phyloP scores from a whole-genome alignment of 2,797 vertebrate species.

The Anolis apletophallus region DNA sequence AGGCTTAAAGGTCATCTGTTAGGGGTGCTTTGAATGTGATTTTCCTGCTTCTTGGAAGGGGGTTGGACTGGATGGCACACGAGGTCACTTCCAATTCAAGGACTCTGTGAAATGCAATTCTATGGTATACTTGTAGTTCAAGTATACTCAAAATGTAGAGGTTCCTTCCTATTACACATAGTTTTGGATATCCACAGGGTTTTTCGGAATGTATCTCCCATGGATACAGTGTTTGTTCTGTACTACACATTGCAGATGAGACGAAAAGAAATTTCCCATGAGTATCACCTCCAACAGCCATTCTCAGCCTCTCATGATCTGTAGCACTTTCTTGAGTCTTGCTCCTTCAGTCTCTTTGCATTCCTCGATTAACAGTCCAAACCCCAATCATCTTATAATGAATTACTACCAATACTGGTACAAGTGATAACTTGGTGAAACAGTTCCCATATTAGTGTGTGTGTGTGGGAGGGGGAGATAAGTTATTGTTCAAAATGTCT shows the following conservation, averaged over 20 bases:
- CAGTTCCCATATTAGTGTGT: neutral
- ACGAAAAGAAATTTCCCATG: neutral
- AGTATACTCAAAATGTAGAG: no score
- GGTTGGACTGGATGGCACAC: no score
- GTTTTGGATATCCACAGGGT: no score
- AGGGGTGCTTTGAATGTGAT: no score
- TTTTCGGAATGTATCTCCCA: no score
- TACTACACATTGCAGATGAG: neutral
- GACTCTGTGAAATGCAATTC: no score
- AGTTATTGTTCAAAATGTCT: neutral
- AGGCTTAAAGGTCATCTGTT: no score
- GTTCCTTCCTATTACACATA: no score
- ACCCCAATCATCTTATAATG: neutral
- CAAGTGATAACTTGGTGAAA: neutral
- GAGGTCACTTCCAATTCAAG: no score
- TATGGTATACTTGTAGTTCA: no score
- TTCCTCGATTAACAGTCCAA: neutral
- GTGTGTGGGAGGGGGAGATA: neutral
- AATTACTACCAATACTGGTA: neutral
- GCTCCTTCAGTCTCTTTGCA: neutral
- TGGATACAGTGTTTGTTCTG: no score
- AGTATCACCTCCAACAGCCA: neutral
- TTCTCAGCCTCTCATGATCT: neutral
- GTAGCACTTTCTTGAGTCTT: neutral
- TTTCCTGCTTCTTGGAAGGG: no score